phyloP scores from a whole-genome alignment of 2,888 invertebrate species.

The Boloria selene region DNA sequence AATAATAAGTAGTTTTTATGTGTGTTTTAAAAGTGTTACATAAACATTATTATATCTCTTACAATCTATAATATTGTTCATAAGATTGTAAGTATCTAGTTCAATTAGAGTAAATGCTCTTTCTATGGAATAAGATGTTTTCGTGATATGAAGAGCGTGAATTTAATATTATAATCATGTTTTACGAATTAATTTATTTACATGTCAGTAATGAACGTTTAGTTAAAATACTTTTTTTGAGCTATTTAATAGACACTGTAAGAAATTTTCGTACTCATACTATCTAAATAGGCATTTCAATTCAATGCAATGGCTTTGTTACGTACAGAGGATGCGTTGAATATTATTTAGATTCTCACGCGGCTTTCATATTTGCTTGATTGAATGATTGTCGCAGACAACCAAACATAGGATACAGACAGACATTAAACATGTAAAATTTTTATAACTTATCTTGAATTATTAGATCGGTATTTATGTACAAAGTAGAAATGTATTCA shows the following conservation, averaged over 20 bases:
- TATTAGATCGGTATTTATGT: background rate
- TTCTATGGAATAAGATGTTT: background rate
- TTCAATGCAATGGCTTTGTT: slow-evolving; percentile 48
- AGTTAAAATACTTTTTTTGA: too few species aligned
- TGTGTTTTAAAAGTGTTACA: too few species aligned
- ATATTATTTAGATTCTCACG: slow-evolving; percentile 63
- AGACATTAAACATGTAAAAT: slow-evolving; percentile 12
- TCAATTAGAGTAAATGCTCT: too few species aligned
- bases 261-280: too few species aligned
- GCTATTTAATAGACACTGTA: too few species aligned
- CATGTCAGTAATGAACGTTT: too few species aligned
- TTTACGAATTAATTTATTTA: too few species aligned
- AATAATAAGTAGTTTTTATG: too few species aligned
- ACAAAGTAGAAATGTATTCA: background rate
- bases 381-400: slow-evolving; percentile 50
- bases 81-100: slow-evolving; percentile 8
- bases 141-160: slow-evolving; percentile 1
- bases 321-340: slow-evolving; percentile 57
- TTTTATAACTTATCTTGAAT: background rate
- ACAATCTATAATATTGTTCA: background rate
- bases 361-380: slow-evolving; percentile 49
- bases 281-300: slow-evolving; percentile 2
- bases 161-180: background rate
- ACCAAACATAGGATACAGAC: slow-evolving; percentile 31
- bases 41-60: slow-evolving; percentile 1